Percentiles rank a stretch among this genome's conserved stretches.
Conservation (phyloP, 2,113 vertebrate species). For the Felis chaus region DNA sequence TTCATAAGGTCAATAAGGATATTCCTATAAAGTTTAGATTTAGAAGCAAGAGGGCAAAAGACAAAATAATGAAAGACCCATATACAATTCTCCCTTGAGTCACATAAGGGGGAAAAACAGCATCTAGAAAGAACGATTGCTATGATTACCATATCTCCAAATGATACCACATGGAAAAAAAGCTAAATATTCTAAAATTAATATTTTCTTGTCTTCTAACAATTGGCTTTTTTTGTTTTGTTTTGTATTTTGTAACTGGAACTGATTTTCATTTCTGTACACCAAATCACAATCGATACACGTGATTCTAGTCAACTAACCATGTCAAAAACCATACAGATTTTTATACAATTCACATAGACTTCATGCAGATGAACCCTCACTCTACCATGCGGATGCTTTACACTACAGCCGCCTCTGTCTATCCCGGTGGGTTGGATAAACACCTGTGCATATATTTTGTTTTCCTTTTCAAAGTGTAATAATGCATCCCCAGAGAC, state of each 20-base stretch:
- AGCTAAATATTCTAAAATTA: neutral
- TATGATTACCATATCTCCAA: neutral
- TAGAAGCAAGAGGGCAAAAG: neutral
- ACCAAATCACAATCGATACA: neutral
- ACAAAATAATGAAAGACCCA: neutral
- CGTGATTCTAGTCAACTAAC: neutral
- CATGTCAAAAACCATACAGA: neutral
- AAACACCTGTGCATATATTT: neutral
- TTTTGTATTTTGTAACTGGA: neutral
- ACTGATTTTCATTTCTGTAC: neutral
- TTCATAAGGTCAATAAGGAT: neutral
- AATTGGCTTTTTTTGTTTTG: neutral
- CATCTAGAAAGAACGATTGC: neutral
- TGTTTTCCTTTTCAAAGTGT: neutral
- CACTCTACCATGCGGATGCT: neutral
- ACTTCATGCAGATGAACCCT: neutral
- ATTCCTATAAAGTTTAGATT: neutral
- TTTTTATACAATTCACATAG: neutral
- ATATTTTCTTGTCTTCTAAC: neutral
- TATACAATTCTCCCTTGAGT: neutral
- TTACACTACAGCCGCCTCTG: neutral
- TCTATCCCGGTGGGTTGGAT: neutral
- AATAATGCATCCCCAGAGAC: neutral
- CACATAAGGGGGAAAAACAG: neutral
- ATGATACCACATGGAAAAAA: neutral